These are phyloP conservation scores for Trinorchestia longiramus DNA, from an alignment of 1,140 invertebrate genomes.

Conservation along the genomic window DNA sequence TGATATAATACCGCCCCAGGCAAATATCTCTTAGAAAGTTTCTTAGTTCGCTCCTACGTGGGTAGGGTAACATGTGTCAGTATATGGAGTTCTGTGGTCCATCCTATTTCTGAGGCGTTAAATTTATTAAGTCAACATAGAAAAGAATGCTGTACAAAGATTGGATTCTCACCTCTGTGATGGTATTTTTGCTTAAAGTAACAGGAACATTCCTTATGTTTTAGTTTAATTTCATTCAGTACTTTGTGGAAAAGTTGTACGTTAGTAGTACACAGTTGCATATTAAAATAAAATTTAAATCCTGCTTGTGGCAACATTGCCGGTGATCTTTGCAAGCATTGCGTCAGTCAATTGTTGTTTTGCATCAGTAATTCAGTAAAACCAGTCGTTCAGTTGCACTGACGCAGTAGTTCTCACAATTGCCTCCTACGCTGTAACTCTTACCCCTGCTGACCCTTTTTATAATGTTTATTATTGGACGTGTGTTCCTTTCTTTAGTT, in stretches of 20 bases:
- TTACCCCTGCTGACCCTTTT: neutral
- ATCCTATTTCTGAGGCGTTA: neutral
- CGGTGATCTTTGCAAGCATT: neutral
- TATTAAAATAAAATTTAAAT: neutral
- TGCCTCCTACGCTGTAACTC: neutral
- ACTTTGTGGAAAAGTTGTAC: no score
- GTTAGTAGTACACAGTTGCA: neutral
- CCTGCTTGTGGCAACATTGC: neutral
- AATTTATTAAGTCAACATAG: neutral
- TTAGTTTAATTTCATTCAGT: neutral
- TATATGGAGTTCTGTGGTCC: neutral
- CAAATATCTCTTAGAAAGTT: neutral
- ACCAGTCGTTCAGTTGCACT: neutral
- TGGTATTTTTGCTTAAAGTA: neutral
- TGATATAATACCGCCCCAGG: neutral
- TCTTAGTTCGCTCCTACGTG: neutral
- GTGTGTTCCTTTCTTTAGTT: neutral
- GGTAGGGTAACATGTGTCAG: neutral
- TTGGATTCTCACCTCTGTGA: neutral
- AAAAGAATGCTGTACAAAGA: neutral
- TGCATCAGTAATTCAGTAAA: neutral
- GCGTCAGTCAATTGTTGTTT: neutral
- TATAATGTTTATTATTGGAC: neutral
- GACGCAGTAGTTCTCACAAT: neutral
- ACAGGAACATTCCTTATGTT: neutral